phyloP scores from a whole-genome alignment of 2,113 vertebrate species.

The Xiphorhynchus elegans region DNA sequence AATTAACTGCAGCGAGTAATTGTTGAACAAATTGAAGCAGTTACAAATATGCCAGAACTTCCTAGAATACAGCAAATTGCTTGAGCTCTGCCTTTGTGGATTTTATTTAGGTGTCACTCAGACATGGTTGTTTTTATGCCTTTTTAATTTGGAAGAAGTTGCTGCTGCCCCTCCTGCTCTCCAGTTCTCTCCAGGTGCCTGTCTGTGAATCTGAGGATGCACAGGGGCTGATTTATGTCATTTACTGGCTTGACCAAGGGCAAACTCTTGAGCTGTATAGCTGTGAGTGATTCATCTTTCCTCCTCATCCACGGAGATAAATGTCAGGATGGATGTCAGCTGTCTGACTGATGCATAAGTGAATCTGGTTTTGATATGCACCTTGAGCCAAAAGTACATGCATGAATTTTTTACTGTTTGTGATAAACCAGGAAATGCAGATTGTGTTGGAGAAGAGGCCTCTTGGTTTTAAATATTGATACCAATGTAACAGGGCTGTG shows the following conservation, averaged over 20 bases:
- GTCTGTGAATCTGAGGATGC: not conserved
- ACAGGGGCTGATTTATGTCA: not conserved
- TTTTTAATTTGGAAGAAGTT: not conserved
- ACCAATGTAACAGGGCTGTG: not conserved
- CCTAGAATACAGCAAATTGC: not conserved
- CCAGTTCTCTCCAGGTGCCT: not conserved
- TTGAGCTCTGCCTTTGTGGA: not conserved
- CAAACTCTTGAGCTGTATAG: not conserved
- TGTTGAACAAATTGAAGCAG: not conserved
- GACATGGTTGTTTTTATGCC: not conserved
- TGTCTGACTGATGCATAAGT: not conserved
- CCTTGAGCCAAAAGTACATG: not conserved
- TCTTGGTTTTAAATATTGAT: slow-evolving; percentile 8
- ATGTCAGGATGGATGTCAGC: not conserved
- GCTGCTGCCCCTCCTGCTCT: not conserved
- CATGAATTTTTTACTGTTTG: not conserved
- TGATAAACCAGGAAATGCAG: not conserved
- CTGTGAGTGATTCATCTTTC: not conserved
- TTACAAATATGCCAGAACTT: not conserved
- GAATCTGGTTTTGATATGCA: not conserved
- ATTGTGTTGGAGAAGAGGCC: not conserved
- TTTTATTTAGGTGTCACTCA: not conserved
- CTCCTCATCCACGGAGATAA: not conserved
- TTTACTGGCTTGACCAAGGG: not conserved
- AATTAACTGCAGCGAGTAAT: not conserved